Base-by-base conservation (phyloP, 1,140 invertebrate genomes). In the Platorchestia sp. region DNA sequence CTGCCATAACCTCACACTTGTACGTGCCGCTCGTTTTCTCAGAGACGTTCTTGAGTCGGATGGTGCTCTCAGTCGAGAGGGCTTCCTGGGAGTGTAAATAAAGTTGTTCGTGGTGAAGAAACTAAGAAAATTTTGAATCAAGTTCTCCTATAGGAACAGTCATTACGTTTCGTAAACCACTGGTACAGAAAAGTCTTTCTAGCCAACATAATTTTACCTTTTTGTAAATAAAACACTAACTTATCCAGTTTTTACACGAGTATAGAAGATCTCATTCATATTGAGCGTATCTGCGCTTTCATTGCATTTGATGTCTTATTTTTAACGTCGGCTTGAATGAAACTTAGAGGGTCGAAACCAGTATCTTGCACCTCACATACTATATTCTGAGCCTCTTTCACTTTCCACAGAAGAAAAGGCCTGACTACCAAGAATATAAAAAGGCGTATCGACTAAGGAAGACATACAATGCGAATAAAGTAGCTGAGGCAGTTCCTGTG, bases 1-100 rank as follows among this genome's bases (percentile, higher is more conserved):
- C 98, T 0, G 98, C 98, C 0, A 98, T 98, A 14, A 98, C 98
- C 97, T 98, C 98, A 97, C 98, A 98, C 42, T 97, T 97, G 96
- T 98, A 98, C 96, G 97, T 97, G n/a, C 98, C 98, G 0, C 98
- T 97, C 41, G 98, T 97, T 96, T 98, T 97, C 27, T 97, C 97
- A 89, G 98, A 97, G 0, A 98, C 98, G 95, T 98, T 98, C 51
- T 98, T 97, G 51, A 98, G 97, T 36, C 98, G 98, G 27, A 98
- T 98, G 95, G 97, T 97, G 96, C 98, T 97, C 0, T 97, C 97
- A 51, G 97, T 98, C 7, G 98, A 98, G 96, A 97, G 97, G 59
- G 97, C 97, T 40, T 45, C 59, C 95, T 95, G 95, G 41, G 5
- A 42, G n/a, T 89, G 42, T 75, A 6, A 42, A 89, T 89, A 89